These are phyloP conservation scores for Cyanoramphus novaezelandiae DNA, from an alignment of 2,113 vertebrate genomes.

Conservation along the genomic window DNA sequence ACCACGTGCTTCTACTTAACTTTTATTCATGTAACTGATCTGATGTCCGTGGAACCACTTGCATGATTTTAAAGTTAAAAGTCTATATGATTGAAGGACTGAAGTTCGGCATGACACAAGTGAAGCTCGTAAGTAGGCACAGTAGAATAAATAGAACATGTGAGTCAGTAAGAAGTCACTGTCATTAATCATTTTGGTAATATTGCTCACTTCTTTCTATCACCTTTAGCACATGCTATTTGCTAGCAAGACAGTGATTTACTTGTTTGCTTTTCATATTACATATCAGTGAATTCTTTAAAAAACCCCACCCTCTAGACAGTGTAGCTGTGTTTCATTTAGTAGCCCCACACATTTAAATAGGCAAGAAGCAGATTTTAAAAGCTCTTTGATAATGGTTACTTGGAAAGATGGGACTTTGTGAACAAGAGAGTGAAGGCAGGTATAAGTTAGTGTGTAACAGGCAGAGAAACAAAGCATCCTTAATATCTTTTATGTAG, in stretches of 20 bases:
- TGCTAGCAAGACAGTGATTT: neutral
- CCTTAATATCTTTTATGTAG: fast-evolving
- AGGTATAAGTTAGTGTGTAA: neutral
- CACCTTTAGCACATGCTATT: neutral
- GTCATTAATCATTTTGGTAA: neutral
- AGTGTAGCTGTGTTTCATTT: neutral
- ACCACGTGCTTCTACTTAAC: neutral
- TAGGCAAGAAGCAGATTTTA: neutral
- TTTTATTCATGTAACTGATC: neutral
- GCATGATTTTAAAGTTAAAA: neutral
- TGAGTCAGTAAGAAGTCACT: neutral
- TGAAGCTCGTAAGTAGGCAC: neutral
- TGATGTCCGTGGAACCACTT: fast-evolving
- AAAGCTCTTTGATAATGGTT: neutral
- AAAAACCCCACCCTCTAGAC: neutral
- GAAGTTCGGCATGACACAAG: neutral
- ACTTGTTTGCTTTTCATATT: neutral
- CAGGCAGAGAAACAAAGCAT: neutral
- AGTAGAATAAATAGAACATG: neutral
- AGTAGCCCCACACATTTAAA: neutral
- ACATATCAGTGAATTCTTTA: neutral
- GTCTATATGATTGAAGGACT: neutral
- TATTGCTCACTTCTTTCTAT: neutral
- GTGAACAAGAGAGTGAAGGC: neutral
- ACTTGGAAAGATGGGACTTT: neutral